Evolutionary conservation across 2,797 vertebrate species (phyloP), one percentile per base, ranked within the genome.

Genomic region (Xenopus petersii): DNA sequence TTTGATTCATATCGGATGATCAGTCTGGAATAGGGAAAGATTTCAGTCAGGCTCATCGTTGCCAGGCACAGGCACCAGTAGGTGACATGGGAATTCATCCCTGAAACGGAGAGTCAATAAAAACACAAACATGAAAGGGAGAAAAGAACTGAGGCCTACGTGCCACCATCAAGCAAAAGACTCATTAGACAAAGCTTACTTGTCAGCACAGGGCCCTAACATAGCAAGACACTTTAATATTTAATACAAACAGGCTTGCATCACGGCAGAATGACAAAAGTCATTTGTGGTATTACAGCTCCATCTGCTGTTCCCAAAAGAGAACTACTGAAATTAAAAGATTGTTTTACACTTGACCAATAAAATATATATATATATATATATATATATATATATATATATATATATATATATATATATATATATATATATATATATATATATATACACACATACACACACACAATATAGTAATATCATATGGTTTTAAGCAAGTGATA

Each of bases 1-100:
- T 69, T 74, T 74, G 67, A 79, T 74, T 74, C 73, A 79, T 74
- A 74, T 66, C 61, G 54, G 71, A 79, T 74, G 73, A 74, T 79
- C 76, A 47, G 61, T 56, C 30, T 63, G 56, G 24, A 62, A 48
- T 30, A 56, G 11, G 13, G 26, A 46, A 70, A 15, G 17, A n/a
- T 63, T 59, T 36, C n/a, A 64, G 56, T 71, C 17, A 26, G 21
- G 70, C 36, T 16, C 54, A 51, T 63, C 24, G 12, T 16, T 56
- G 26, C 26, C 33, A 64, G 24, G 10, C 11, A 68, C 12, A 61
- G 33, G 11, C 47, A 63, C 30, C 30, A 42, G 12, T 17, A 36
- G n/a, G 65, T 63, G 66, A 70, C 51, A 60, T 66, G 30, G 24
- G 36, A 26, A 63, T 49, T 49, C 15, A 24, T 42, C 36, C 61